phyloP scores from a whole-genome alignment of 2,797 vertebrate genomes.

The Schizopygopsis pylzovi region DNA sequence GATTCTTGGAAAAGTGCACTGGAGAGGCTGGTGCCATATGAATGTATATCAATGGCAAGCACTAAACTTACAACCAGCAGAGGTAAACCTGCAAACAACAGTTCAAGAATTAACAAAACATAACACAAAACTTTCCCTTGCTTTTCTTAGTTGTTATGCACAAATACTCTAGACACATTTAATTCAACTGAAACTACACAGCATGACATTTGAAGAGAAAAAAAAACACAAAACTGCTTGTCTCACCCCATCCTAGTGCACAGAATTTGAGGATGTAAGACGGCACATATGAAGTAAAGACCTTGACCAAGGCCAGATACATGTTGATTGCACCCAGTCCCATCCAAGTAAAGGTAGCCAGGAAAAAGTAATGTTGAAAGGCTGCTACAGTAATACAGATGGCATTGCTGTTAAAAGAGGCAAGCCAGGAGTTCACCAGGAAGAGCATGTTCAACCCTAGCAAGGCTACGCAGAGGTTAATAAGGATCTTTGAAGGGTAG shows the following conservation, averaged over 20 bases:
- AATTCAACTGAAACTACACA: background rate
- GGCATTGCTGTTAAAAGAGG: constrained; percentile 74
- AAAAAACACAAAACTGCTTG: background rate
- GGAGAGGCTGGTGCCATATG: constrained; percentile 72
- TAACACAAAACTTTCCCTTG: too few relatives aligned
- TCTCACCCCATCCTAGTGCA: constrained; percentile 88
- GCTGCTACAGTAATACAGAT: constrained; percentile 81
- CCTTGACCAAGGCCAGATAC: constrained; percentile 89
- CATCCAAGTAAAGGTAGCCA: constrained; percentile 93
- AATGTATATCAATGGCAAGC: constrained; percentile 79
- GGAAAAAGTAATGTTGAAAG: constrained; percentile 85
- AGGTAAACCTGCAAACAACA: constrained; percentile 73
- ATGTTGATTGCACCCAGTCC: constrained; percentile 89
- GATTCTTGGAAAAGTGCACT: constrained; percentile 38
- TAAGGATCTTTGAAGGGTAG: constrained; percentile 89
- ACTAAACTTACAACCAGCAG: constrained; percentile 78
- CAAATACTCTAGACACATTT: background rate
- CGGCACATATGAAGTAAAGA: constrained; percentile 88
- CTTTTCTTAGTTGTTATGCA: background rate
- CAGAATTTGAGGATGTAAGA: constrained; percentile 89
- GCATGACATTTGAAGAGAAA: background rate
- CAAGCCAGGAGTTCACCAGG: constrained; percentile 84
- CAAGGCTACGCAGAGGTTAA: constrained; percentile 84
- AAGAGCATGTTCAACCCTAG: constrained; percentile 86
- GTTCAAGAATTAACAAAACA: constrained; percentile 12